A percentile compares a stretch with the other conserved stretches of the same genome.
phyloP scores from a whole-genome alignment of 2,888 invertebrate species.

The Seira musarum region DNA sequence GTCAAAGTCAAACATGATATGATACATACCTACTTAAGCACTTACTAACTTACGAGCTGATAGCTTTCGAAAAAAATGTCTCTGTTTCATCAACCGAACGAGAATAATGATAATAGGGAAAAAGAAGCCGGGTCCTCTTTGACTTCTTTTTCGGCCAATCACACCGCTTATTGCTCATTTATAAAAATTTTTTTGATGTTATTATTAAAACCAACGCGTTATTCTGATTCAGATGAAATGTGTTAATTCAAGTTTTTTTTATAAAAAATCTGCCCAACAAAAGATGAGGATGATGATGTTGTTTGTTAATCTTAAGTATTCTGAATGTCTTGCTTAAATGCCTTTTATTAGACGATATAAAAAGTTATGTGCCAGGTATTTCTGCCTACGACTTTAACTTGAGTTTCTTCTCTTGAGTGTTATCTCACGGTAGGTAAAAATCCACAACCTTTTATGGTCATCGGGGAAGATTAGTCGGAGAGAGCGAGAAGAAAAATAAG shows the following conservation, averaged over 20 bases:
- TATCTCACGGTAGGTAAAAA: constrained; percentile 53
- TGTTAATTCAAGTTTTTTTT: not conserved
- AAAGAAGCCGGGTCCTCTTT: constrained; percentile 15
- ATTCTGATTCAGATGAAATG: not conserved
- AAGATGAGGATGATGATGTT: not conserved
- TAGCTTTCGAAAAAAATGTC: not conserved
- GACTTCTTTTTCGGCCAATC: constrained; percentile 23
- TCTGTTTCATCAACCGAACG: not conserved
- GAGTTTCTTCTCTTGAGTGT: constrained; percentile 34
- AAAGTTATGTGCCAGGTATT: not conserved
- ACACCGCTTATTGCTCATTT: constrained; percentile 17
- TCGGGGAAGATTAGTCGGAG: not conserved
- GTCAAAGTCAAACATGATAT: not conserved
- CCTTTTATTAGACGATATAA: not conserved
- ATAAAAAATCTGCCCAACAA: not conserved
- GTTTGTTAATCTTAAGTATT: not conserved
- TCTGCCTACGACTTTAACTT: constrained; percentile 24
- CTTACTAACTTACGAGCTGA: too few species aligned
- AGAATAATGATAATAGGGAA: not conserved
- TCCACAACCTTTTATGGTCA: constrained; percentile 51
- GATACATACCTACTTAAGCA: too few species aligned
- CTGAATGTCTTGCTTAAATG: not conserved
- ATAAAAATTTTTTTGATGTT: not conserved
- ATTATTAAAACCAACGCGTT: not conserved
- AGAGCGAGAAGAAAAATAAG: constrained; percentile 16